Conservation (phyloP, 1,140 invertebrate genomes). For the Drosophila rufa region DNA sequence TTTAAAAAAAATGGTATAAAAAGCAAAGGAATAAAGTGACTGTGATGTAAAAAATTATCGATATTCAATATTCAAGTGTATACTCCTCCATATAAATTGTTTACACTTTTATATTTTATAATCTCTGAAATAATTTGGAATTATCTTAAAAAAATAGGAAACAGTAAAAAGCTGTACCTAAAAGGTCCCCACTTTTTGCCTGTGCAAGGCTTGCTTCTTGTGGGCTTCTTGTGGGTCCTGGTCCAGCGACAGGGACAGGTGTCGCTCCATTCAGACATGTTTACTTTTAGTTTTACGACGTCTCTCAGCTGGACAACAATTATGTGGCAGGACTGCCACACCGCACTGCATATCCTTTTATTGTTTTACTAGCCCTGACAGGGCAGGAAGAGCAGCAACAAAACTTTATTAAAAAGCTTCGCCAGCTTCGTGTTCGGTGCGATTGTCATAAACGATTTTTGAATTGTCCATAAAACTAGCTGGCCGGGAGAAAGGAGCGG, state of each 20-base stretch:
- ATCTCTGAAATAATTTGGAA: too few species aligned
- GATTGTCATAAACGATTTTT: slow-evolving; percentile 84
- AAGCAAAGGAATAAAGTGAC: background rate
- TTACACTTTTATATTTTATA: too few species aligned
- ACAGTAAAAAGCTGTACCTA: too few species aligned
- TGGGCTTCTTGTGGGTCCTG: slow-evolving; percentile 13
- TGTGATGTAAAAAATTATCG: too few species aligned
- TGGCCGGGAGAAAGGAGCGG: slow-evolving; percentile 24
- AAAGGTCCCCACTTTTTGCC: background rate
- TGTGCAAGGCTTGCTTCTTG: slow-evolving; percentile 13
- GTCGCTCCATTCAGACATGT: slow-evolving; percentile 54
- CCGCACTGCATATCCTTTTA: slow-evolving; percentile 43
- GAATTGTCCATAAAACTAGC: slow-evolving; percentile 79
- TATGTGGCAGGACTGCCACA: slow-evolving; percentile 48
- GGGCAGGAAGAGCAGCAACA: slow-evolving; percentile 26
- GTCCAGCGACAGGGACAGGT: slow-evolving; percentile 30
- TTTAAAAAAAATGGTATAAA: background rate
- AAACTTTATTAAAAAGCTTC: slow-evolving; percentile 70
- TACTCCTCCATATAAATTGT: too few species aligned
- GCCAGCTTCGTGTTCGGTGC: slow-evolving; percentile 47
- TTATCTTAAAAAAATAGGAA: too few species aligned
- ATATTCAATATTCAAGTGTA: too few species aligned
- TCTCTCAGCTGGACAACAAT: slow-evolving; percentile 51
- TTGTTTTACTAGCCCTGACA: slow-evolving; percentile 55
- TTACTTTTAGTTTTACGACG: slow-evolving; percentile 67